Evolutionary conservation across 2,113 vertebrate genomes (phyloP), one percentile per base, ranked within the genome.

Genomic region (Mobula hypostoma): DNA sequence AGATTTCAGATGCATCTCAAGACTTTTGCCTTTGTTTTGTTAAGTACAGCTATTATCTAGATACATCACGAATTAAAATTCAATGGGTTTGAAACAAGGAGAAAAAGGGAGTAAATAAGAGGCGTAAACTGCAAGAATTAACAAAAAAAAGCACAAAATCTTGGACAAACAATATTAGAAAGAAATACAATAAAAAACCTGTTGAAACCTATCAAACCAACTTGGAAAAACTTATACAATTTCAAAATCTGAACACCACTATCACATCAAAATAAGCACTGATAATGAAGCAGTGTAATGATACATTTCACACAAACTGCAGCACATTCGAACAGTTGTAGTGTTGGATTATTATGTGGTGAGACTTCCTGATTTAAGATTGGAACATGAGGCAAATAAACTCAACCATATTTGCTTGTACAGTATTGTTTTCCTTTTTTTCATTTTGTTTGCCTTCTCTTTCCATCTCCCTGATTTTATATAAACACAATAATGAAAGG

Each of bases 191-290:
- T 90, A 90, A 90, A 90, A 90, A 66, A 58, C 63, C 61, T 90
- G 85, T 90, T 90, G 61, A 15, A n/a, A 66, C n/a, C 58, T 90
- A 90, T 66, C 85, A 90, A 90, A 90, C 85, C 85, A 90, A 66
- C 85, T 32, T 90, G 61, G 72, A 19, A 14, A 66, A 66, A 66
- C 21, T 61, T 90, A 90, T 90, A 90, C 85, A 90, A 90, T 90
- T 90, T 90, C 85, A 90, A 66, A 90, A 90, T n/a, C 85, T 90
- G 29, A 90, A 88, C 85, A 88, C 85, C 85, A 90, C 85, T 90
- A 90, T 90, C 61, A 48, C 48, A 48, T 90, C 66, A 90, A 61
- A 90, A 90, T 90, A 90, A 88, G n/a, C 85, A 90, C 85, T 90
- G 85, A 68, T 90, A 90, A n/a, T 66, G 63, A 90, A 66, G 29